These are phyloP conservation scores for Callipepla squamata DNA, from an alignment of 2,113 vertebrate genomes.

Conservation along the genomic window DNA sequence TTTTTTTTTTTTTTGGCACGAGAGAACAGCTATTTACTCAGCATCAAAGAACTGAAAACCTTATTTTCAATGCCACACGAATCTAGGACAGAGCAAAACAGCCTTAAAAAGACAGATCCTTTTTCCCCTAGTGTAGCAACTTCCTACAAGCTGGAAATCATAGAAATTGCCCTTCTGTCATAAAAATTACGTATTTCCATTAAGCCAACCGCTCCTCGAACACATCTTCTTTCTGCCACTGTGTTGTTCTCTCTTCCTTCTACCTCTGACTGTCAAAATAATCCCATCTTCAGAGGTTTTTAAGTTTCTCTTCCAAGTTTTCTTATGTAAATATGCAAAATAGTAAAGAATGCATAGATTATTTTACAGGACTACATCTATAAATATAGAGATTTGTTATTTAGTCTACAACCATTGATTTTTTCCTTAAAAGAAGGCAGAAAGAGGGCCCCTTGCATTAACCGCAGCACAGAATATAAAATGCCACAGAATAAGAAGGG, in stretches of 20 bases:
- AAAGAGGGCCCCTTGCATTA: background rate
- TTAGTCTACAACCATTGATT: background rate
- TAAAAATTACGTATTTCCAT: background rate
- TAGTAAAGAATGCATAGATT: background rate
- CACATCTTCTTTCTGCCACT: background rate
- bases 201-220: background rate
- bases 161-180: background rate
- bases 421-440: background rate
- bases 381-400: background rate
- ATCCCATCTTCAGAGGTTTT: background rate
- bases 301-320: background rate
- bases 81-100: background rate
- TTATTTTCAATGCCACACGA: conserved; percentile 5
- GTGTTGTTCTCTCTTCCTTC: background rate
- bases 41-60: background rate
- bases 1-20: background rate
- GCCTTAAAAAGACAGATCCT: background rate
- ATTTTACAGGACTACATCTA: background rate
- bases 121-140: background rate
- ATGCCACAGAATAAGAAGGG: background rate
- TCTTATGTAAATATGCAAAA: background rate
- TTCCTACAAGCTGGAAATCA: background rate
- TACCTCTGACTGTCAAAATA: background rate
- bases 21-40: conserved; percentile 15
- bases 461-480: background rate